These are phyloP conservation scores for Camponotus vicinus DNA, from an alignment of 1,140 invertebrate genomes.

Conservation along the genomic window DNA sequence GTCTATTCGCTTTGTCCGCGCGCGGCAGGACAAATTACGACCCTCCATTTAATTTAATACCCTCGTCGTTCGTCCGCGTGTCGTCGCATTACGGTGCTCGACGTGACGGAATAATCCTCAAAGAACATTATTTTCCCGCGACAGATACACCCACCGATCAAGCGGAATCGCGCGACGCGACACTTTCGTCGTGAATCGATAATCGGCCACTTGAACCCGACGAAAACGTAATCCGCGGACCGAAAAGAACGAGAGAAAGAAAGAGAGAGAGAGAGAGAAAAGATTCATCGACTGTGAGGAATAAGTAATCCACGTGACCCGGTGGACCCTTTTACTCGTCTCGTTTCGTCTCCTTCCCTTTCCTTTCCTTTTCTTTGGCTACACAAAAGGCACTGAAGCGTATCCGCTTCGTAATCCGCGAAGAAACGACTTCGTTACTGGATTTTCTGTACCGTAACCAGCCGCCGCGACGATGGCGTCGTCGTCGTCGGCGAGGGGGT, in stretches of 20 bases:
- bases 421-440: conserved; percentile 70
- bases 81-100: conserved; percentile 32
- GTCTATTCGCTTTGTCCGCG: conserved; percentile 53
- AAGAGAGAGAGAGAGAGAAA: background rate
- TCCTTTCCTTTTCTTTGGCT: background rate
- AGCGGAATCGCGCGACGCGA: background rate
- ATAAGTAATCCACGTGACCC: conserved; percentile 64
- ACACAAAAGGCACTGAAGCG: conserved; percentile 54
- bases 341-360: background rate
- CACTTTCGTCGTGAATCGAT: conserved; percentile 34
- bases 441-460: conserved; percentile 63
- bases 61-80: background rate
- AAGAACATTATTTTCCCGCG: conserved; percentile 47
- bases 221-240: conserved; percentile 37
- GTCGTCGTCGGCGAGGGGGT: conserved; percentile 37
- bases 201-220: conserved; percentile 39
- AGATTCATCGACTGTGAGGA: conserved; percentile 63
- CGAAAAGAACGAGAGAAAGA: conserved; percentile 21
- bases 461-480: conserved; percentile 23
- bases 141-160: conserved; percentile 14
- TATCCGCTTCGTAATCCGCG: conserved; percentile 60
- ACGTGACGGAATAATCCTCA: conserved; percentile 49
- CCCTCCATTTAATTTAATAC: conserved; percentile 51
- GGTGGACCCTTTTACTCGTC: conserved; percentile 13
- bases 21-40: background rate